These are phyloP conservation scores for Girardinus metallicus DNA, from an alignment of 2,797 vertebrate genomes.

Conservation along the genomic window DNA sequence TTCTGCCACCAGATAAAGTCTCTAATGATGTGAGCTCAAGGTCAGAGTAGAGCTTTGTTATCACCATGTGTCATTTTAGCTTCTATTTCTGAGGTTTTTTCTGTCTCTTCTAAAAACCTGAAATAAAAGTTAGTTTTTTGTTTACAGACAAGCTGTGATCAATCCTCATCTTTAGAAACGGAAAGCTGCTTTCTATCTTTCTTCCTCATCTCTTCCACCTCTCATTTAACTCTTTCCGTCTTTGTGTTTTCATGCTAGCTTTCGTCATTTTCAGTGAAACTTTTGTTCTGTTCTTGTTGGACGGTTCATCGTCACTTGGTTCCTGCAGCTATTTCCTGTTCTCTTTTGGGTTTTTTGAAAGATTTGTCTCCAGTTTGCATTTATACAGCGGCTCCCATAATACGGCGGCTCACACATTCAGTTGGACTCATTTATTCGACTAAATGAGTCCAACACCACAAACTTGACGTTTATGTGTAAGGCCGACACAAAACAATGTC, in stretches of 20 bases:
- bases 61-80: neutral
- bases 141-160: neutral
- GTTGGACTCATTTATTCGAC: neutral
- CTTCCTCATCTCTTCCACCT: neutral
- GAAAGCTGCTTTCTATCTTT: neutral
- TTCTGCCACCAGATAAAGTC: constrained; percentile 27
- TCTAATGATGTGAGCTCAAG: neutral
- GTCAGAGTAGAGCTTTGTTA: neutral
- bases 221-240: neutral
- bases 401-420: neutral
- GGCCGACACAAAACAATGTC: no score
- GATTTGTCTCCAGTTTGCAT: neutral
- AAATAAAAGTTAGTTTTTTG: neutral
- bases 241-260: neutral
- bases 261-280: neutral
- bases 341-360: neutral
- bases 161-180: neutral
- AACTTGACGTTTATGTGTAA: no score
- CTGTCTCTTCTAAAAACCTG: neutral
- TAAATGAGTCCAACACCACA: no score
- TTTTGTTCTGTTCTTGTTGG: neutral
- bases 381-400: neutral
- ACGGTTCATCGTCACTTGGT: neutral
- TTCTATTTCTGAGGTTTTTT: neutral
- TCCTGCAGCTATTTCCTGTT: neutral